Conservation (phyloP, 2,888 invertebrate species). For the Atethmia centrago region DNA sequence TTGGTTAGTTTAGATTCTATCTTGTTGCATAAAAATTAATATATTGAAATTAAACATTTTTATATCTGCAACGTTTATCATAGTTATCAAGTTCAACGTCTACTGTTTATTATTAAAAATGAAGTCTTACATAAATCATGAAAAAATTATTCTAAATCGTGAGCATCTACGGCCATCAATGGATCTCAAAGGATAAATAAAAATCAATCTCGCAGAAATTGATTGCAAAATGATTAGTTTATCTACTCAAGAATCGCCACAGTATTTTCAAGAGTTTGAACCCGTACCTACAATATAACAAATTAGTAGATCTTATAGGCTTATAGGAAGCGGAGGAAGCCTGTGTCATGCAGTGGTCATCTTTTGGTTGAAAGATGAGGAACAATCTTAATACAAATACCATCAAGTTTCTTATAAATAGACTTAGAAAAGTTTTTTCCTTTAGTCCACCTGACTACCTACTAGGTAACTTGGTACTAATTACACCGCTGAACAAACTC, state of each 20-base stretch:
- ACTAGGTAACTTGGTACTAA: too few species aligned
- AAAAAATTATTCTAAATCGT: constrained; percentile 19
- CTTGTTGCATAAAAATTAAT: background rate
- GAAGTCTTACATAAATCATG: background rate
- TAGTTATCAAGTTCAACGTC: constrained; percentile 25
- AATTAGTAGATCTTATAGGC: too few species aligned
- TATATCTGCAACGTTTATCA: constrained; percentile 5
- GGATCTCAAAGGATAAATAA: background rate
- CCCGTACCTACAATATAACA: background rate
- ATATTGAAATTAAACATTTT: constrained; percentile 3
- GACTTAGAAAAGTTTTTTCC: background rate
- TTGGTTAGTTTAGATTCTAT: constrained; percentile 13
- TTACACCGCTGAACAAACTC: background rate
- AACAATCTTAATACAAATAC: background rate
- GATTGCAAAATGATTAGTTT: background rate
- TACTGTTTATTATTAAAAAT: constrained; percentile 12
- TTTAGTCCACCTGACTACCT: background rate
- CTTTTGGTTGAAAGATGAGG: background rate
- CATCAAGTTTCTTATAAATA: background rate
- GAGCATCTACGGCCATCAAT: constrained; percentile 29
- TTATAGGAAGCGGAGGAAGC: background rate
- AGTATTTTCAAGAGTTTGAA: background rate
- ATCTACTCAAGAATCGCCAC: background rate
- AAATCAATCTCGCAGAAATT: constrained; percentile 6
- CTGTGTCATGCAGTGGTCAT: background rate